A percentile compares a stretch with the other conserved stretches of the same genome.
Evolutionary conservation across 2,797 vertebrate species (phyloP).

Genomic region (Sphenodon punctatus): DNA sequence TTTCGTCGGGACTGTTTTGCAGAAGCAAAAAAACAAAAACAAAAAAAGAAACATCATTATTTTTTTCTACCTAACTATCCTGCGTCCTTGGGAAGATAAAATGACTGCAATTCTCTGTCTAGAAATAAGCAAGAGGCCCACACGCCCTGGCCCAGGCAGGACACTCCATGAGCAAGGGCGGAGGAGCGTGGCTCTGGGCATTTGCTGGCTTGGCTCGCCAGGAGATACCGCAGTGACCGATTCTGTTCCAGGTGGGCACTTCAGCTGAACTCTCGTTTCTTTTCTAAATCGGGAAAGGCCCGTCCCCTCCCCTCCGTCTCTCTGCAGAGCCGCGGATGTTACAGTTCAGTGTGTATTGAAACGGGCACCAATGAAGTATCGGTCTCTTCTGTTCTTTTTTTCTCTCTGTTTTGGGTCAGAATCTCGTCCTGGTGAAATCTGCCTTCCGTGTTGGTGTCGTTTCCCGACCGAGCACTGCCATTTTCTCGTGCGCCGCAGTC

Average conservation of each 20-base stretch:
- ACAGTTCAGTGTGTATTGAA: not conserved
- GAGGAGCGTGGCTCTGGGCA: not conserved
- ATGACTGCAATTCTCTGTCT: not conserved
- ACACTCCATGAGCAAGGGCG: not conserved
- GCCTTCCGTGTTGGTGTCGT: not conserved
- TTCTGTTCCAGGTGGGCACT: not conserved
- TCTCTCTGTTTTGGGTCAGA: not conserved
- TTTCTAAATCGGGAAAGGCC: not conserved
- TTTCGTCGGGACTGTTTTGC: constrained; percentile 39
- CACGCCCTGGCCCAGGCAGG: not conserved
- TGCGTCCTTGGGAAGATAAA: not conserved
- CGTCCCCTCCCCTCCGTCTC: not conserved
- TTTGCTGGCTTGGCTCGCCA: not conserved
- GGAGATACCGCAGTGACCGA: not conserved
- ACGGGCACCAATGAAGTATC: not conserved
- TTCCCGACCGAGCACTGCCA: not conserved
- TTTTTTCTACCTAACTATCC: constrained; percentile 1
- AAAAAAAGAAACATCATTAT: not conserved
- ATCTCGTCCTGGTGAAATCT: not conserved
- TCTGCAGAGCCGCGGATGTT: not conserved
- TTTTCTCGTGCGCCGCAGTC: not conserved
- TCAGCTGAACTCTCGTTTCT: not conserved
- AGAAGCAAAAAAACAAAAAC: constrained; percentile 35
- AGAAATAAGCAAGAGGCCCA: not conserved
- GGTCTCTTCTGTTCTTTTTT: not conserved